Conservation (phyloP, 2,113 vertebrate species). For the Onychostoma macrolepis region DNA sequence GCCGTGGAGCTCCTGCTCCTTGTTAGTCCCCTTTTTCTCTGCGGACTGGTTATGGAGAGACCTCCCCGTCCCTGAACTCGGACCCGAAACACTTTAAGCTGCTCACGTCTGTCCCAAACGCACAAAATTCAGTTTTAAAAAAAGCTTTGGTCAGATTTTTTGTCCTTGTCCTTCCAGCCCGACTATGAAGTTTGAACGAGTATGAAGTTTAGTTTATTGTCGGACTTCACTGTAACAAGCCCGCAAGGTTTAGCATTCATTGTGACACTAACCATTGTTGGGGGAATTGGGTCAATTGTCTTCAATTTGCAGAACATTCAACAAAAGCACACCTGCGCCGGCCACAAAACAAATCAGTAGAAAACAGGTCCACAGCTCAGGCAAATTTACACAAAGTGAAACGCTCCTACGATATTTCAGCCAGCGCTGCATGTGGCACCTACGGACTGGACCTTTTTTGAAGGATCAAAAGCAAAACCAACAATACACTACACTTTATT, state of each 20-base stretch:
- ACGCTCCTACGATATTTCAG: background rate
- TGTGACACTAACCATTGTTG: slow-evolving; percentile 19
- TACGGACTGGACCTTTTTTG: background rate
- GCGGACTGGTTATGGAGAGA: slow-evolving; percentile 5
- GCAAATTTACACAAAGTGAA: slow-evolving; percentile 44
- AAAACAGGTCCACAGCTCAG: slow-evolving; percentile 13
- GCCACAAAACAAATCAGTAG: slow-evolving; percentile 39
- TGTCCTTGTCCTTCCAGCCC: background rate
- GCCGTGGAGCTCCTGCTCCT: background rate
- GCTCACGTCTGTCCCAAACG: background rate
- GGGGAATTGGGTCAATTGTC: background rate
- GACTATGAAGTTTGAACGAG: too few relatives aligned
- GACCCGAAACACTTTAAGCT: slow-evolving; percentile 16
- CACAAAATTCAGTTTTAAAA: background rate
- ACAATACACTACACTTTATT: slow-evolving; percentile 22
- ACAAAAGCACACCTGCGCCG: slow-evolving; percentile 44
- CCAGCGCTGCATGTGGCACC: background rate
- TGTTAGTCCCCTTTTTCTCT: background rate
- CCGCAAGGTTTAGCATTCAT: background rate
- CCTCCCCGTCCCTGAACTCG: background rate
- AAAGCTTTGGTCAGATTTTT: background rate
- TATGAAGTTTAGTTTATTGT: background rate
- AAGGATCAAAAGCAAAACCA: background rate
- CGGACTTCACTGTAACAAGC: background rate
- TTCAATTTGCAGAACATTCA: slow-evolving; percentile 9